A percentile compares a stretch with the other conserved stretches of the same genome.
phyloP scores from a whole-genome alignment of 2,113 vertebrate species.

The Baryphthengus martii region DNA sequence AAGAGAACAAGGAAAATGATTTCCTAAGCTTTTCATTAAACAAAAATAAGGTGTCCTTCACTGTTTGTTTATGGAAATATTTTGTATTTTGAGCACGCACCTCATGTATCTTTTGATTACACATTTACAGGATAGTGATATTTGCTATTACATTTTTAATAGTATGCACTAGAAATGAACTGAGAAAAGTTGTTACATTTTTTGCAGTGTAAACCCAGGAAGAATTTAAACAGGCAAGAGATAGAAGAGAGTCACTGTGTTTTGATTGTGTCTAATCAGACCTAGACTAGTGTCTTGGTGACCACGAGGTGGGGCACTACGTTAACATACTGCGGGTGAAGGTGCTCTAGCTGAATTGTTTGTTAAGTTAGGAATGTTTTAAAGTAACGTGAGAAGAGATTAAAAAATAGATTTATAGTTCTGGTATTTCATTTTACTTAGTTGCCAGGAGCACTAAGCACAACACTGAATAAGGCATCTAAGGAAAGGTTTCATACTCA shows the following conservation, averaged over 20 bases:
- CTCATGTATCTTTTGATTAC: background rate
- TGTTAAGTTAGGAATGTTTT: background rate
- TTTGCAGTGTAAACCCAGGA: accelerated
- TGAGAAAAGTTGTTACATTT: background rate
- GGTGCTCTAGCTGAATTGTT: background rate
- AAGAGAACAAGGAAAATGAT: background rate
- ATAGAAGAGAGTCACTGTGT: background rate
- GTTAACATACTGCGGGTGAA: background rate
- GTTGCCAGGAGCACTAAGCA: background rate
- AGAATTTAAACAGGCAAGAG: no score
- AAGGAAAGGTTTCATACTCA: background rate
- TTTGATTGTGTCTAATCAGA: background rate
- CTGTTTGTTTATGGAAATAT: background rate
- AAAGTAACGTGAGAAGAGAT: background rate
- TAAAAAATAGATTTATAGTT: accelerated
- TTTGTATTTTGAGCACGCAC: background rate
- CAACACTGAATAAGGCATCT: background rate
- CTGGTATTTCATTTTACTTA: background rate
- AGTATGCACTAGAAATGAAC: accelerated
- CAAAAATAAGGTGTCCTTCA: background rate
- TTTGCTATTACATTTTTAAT: background rate
- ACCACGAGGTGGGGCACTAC: conserved; percentile 62
- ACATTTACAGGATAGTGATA: background rate
- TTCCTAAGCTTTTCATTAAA: background rate
- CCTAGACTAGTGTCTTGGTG: background rate